phyloP scores from a whole-genome alignment of 2,113 vertebrate species.

The Prunella fulvescens region DNA sequence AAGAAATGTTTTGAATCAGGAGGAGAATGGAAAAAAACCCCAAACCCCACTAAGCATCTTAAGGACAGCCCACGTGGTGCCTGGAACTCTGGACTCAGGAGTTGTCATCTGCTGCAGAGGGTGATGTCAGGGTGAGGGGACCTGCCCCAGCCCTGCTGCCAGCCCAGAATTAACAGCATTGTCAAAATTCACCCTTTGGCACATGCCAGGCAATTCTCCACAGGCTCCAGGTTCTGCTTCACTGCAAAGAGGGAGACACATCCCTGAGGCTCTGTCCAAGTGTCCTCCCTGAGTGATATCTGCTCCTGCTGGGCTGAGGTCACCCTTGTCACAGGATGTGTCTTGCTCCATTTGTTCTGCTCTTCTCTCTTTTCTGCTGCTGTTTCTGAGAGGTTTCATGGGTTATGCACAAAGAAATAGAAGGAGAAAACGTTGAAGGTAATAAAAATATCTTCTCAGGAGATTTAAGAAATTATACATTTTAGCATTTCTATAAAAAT shows the following conservation, averaged over 20 bases:
- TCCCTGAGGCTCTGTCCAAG: not conserved
- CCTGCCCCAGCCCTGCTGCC: not conserved
- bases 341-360: conserved; percentile 71
- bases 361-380: conserved; percentile 84
- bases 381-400: conserved; percentile 83
- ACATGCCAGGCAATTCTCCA: rapidly evolving
- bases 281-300: conserved; percentile 79
- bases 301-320: conserved; percentile 75
- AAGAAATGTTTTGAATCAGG: not conserved
- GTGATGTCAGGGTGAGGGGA: not conserved
- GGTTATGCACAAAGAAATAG: conserved; percentile 56
- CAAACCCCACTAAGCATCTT: not conserved
- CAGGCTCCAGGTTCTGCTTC: not conserved
- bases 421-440: not conserved
- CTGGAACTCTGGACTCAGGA: not conserved
- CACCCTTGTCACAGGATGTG: conserved; percentile 58
- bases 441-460: too few species aligned
- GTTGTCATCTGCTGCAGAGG: not conserved
- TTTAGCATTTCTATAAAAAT: not conserved
- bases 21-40: not conserved
- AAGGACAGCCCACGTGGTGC: not conserved
- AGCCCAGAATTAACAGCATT: not conserved
- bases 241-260: not conserved
- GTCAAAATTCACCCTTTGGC: not conserved
- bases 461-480: not conserved